These are phyloP conservation scores for Aspiorhynchus laticeps DNA, from an alignment of 2,113 vertebrate species.

Conservation along the genomic window DNA sequence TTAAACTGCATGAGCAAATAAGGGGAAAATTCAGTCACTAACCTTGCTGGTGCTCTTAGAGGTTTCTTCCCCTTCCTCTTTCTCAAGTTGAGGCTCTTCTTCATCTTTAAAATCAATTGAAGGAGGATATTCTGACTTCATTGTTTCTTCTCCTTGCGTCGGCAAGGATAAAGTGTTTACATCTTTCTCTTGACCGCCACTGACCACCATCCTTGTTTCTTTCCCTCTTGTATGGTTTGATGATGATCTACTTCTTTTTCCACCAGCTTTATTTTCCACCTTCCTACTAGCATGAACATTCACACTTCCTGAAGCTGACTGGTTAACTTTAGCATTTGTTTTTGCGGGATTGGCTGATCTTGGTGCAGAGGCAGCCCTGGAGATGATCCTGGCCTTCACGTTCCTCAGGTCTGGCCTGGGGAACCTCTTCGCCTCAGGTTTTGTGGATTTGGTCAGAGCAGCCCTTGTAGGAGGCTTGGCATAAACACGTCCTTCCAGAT, in stretches of 20 bases:
- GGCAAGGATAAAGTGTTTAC: not conserved
- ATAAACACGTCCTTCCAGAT: not conserved
- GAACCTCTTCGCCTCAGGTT: constrained; percentile 41
- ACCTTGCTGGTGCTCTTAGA: constrained; percentile 1
- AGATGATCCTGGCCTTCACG: constrained; percentile 62
- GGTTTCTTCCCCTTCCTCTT: not conserved
- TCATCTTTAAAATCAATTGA: not conserved
- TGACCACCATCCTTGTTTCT: constrained; percentile 7
- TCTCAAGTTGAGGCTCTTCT: not conserved
- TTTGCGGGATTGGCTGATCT: constrained; percentile 41
- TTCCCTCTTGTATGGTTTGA: constrained; percentile 55
- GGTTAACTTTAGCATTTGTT: constrained; percentile 9
- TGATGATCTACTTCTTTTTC: constrained; percentile 50
- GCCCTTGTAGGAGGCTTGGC: constrained; percentile 9
- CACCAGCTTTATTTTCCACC: constrained; percentile 41
- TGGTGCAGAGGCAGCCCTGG: constrained; percentile 33
- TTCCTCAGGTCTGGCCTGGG: constrained; percentile 60
- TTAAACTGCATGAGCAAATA: not conserved
- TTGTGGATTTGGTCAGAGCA: not conserved
- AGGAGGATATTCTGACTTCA: not conserved
- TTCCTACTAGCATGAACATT: constrained; percentile 49
- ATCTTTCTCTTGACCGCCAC: not conserved
- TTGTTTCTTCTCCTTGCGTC: constrained; percentile 15
- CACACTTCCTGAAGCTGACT: constrained; percentile 15
- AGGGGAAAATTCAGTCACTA: not conserved